phyloP scores from a whole-genome alignment of 2,113 vertebrate genomes.

The Cygnus buccinator region DNA sequence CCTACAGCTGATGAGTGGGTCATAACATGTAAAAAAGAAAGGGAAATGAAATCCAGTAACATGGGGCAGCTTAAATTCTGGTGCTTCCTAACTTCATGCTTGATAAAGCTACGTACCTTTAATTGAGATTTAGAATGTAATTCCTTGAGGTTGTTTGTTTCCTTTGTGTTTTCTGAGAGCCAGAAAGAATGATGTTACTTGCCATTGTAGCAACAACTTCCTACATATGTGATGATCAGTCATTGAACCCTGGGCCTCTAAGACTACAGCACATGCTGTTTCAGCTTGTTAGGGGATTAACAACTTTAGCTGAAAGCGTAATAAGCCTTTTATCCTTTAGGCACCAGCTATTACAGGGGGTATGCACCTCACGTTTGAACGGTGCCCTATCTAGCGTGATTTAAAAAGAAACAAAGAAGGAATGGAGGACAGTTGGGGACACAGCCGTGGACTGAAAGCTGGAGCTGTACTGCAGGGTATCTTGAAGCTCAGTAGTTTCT shows the following conservation, averaged over 20 bases:
- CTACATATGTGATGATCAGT: not conserved
- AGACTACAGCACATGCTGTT: not conserved
- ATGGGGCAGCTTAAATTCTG: not conserved
- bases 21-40: not conserved
- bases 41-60: not conserved
- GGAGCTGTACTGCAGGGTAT: not conserved
- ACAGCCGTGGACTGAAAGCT: not conserved
- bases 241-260: fast-evolving
- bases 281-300: constrained; percentile 42
- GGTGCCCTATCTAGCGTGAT: not conserved
- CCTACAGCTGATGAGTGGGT: not conserved
- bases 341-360: not conserved
- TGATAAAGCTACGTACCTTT: not conserved
- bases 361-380: not conserved
- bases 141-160: not conserved
- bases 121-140: not conserved
- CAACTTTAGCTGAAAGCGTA: constrained; percentile 22
- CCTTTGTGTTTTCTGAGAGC: not conserved
- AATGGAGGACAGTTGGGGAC: not conserved
- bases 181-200: not conserved
- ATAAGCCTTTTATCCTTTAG: constrained; percentile 46
- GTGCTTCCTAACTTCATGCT: not conserved
- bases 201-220: not conserved
- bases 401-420: constrained; percentile 4
- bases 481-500: not conserved